These are phyloP conservation scores for Teleogryllus oceanicus DNA, from an alignment of 2,888 invertebrate species.

Conservation along the genomic window DNA sequence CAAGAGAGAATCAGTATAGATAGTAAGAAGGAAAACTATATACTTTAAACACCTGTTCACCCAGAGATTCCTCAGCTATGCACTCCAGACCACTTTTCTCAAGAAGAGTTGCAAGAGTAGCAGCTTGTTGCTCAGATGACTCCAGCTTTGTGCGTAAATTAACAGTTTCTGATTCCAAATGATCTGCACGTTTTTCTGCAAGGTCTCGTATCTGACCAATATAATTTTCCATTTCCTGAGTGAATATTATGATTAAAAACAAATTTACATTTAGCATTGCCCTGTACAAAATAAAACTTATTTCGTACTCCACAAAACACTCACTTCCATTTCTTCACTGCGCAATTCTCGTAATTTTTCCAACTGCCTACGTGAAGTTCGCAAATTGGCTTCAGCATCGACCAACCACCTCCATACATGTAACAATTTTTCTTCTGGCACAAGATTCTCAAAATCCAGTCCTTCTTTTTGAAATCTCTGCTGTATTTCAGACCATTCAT, in stretches of 20 bases:
- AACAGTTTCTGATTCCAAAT: conserved; percentile 42
- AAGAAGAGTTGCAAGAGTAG: conserved; percentile 43
- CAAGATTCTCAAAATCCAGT: conserved; percentile 43
- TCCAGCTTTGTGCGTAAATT: conserved; percentile 40
- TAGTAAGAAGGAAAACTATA: conserved; percentile 4
- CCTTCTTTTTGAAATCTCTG: conserved; percentile 47
- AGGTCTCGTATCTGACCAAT: conserved; percentile 46
- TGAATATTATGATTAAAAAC: no score
- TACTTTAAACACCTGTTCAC: conserved; percentile 44
- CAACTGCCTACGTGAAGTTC: conserved; percentile 46
- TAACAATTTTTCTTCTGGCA: conserved; percentile 44
- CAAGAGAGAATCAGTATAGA: background rate
- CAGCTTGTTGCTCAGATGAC: conserved; percentile 40
- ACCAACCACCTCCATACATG: conserved; percentile 49
- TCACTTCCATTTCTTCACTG: conserved; percentile 47
- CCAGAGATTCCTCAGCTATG: conserved; percentile 45
- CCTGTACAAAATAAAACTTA: no score
- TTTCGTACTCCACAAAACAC: background rate
- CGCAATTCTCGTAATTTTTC: conserved; percentile 48
- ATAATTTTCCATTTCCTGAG: conserved; percentile 47
- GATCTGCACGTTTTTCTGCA: conserved; percentile 45
- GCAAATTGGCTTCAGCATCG: conserved; percentile 48
- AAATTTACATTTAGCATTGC: no score
- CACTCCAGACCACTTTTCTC: conserved; percentile 48
- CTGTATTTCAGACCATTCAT: conserved; percentile 46